Conservation (phyloP, 2,113 vertebrate species). For the Cyprinodon variegatus region DNA sequence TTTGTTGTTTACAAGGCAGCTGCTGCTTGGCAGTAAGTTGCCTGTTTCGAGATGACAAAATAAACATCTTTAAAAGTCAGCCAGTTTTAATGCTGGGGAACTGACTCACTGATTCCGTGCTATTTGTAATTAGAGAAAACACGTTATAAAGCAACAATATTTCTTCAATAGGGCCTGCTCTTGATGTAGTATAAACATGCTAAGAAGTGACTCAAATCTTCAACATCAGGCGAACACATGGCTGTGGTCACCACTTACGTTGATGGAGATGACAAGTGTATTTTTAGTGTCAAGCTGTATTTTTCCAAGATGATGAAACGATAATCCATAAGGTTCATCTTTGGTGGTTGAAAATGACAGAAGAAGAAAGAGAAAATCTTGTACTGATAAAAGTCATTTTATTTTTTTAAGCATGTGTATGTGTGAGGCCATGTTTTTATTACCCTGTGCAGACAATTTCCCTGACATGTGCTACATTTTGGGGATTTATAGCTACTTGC, state of each 20-base stretch:
- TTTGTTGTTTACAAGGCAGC: slow-evolving; percentile 4
- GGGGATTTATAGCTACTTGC: too few relatives aligned
- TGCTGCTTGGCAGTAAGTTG: slow-evolving; percentile 15
- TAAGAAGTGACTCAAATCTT: slow-evolving; percentile 63
- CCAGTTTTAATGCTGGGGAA: not conserved
- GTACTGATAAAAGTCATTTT: slow-evolving; percentile 54
- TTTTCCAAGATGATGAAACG: slow-evolving; percentile 58
- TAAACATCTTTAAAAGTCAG: slow-evolving; percentile 17
- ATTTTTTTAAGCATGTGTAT: slow-evolving; percentile 4
- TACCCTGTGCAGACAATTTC: too few relatives aligned
- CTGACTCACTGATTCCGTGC: slow-evolving; percentile 3
- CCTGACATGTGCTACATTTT: too few relatives aligned
- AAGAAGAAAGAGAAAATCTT: slow-evolving; percentile 35
- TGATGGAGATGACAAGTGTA: slow-evolving; percentile 29
- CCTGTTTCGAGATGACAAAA: slow-evolving; percentile 10
- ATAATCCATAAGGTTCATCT: slow-evolving; percentile 26
- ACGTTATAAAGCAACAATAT: slow-evolving; percentile 25
- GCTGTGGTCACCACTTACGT: slow-evolving; percentile 24
- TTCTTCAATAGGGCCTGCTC: slow-evolving; percentile 34
- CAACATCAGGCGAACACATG: slow-evolving; percentile 55
- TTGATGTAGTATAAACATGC: slow-evolving; percentile 42
- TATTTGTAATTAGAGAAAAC: slow-evolving; percentile 17
- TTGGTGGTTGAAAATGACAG: slow-evolving; percentile 29
- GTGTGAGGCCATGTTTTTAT: not conserved
- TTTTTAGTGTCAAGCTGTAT: slow-evolving; percentile 22